phyloP scores from a whole-genome alignment of 2,888 invertebrate species.

The Drosophila mulleri region DNA sequence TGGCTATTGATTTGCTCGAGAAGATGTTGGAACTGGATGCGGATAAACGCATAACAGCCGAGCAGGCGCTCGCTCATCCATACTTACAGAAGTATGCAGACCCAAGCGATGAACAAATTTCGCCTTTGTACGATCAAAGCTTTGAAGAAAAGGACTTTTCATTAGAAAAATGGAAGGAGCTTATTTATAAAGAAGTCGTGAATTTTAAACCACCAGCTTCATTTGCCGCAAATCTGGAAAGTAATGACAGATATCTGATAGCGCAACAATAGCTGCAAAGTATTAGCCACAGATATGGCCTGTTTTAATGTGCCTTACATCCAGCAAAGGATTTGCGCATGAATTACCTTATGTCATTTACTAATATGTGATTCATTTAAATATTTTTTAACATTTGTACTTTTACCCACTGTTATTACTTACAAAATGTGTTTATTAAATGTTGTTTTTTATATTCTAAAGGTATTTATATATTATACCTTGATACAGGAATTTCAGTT shows the following conservation, averaged over 20 bases:
- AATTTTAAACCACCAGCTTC: slow-evolving; percentile 90
- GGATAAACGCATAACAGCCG: slow-evolving; percentile 94
- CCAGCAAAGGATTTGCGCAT: slow-evolving; percentile 18
- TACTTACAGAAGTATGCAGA: slow-evolving; percentile 97
- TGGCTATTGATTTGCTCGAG: slow-evolving; percentile 96
- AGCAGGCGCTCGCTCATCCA: slow-evolving; percentile 85
- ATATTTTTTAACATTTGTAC: slow-evolving; percentile 35
- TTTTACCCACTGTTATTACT: slow-evolving; percentile 39
- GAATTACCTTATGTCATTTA: slow-evolving; percentile 10
- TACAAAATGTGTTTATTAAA: slow-evolving; percentile 28
- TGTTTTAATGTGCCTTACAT: neutral
- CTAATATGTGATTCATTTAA: slow-evolving; percentile 21
- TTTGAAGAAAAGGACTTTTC: slow-evolving; percentile 97
- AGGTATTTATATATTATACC: neutral
- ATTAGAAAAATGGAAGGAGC: slow-evolving; percentile 94
- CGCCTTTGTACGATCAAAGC: slow-evolving; percentile 96
- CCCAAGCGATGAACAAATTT: slow-evolving; percentile 96
- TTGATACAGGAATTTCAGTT: neutral
- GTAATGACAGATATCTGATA: slow-evolving; percentile 34
- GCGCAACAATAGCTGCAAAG: neutral
- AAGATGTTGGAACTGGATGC: slow-evolving; percentile 98
- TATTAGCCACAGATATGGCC: slow-evolving; percentile 21
- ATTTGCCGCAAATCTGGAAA: slow-evolving; percentile 64
- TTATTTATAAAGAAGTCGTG: slow-evolving; percentile 92
- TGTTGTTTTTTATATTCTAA: neutral